Base-by-base conservation (phyloP, 1,140 invertebrate species). In the Cydia amplana region DNA sequence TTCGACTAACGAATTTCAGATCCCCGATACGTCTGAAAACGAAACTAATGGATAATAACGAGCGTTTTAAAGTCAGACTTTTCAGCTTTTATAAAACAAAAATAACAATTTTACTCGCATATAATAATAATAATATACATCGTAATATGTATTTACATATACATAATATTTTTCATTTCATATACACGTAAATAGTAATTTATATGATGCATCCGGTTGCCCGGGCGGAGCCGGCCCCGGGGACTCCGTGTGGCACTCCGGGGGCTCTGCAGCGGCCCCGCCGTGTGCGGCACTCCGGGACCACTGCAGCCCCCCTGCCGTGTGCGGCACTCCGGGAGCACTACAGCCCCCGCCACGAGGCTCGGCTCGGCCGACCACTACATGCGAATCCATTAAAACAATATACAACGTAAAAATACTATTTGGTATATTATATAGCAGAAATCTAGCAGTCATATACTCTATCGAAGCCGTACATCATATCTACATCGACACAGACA, bases 341-440 rank as follows among this genome's bases (percentile, higher is more conserved):
- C 25, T 25, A 25, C 3, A 3, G 25, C 3, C 1, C 32, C 5
- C 70, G 76, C 73, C 73, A 74, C 55, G 25, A 7, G 60, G 75
- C 73, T 75, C 75, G 51, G 36, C 67, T 72, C 55, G 64, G 79
- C 73, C 80, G 85, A 87, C 87, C 75, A 75, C 80, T 79, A 83
- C 85, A 87, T 87, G 88, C 84, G 86, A 89, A 90, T 85, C 79
- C 78, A 87, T 87, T 85, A 87, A 84, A 90, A 89, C 85, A 89
- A 89, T 90, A 91, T 90, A 90, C 85, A 91, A 90, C 86, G 85
- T 92, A 90, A 92, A 91, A 92, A 92, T 92, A 92, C 90, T 92
- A 92, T 92, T 92, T 92, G 90, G 90, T 92, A 92, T 87, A 89
- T 88, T 84, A 90, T 90, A 91, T 91, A 91, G 90, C 89, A 90